Evolutionary conservation across 2,113 vertebrate species (phyloP).

Genomic region (Cariama cristata): DNA sequence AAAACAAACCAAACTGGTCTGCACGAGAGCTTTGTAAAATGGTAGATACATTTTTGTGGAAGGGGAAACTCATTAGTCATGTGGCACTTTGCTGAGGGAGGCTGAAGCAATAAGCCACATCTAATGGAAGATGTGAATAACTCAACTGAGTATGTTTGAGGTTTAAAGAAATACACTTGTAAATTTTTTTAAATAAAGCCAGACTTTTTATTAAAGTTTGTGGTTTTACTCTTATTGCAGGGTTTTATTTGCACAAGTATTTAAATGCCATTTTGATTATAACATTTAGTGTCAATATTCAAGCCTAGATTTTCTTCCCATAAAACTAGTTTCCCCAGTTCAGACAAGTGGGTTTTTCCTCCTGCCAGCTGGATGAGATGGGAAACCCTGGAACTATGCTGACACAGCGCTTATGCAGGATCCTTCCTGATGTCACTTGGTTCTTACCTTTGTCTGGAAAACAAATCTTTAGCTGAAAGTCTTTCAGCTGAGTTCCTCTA

Average conservation of each 20-base stretch:
- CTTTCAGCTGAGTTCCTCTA: neutral
- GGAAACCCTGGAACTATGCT: constrained; percentile 37
- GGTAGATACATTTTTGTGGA: constrained; percentile 51
- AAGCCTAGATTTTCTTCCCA: constrained; percentile 72
- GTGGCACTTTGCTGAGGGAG: constrained; percentile 68
- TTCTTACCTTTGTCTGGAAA: constrained; percentile 5
- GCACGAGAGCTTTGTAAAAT: constrained; percentile 35
- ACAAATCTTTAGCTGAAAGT: neutral
- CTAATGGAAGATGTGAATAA: constrained; percentile 77
- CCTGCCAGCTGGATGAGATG: constrained; percentile 53
- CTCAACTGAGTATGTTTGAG: constrained; percentile 67
- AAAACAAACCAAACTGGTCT: neutral
- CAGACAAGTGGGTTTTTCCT: constrained; percentile 70
- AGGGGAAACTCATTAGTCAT: constrained; percentile 64
- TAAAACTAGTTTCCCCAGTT: constrained; percentile 64
- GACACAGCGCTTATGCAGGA: constrained; percentile 12
- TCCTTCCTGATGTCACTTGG: neutral
- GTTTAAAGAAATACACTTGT: constrained; percentile 76
- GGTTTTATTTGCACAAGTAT: constrained; percentile 77
- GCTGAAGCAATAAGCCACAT: constrained; percentile 73
- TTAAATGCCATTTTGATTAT: constrained; percentile 80
- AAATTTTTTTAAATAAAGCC: constrained; percentile 79
- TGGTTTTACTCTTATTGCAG: constrained; percentile 77
- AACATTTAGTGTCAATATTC: constrained; percentile 76
- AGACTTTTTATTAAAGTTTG: constrained; percentile 75